Evolutionary conservation across 2,113 vertebrate species (phyloP).

Genomic region (Prionailurus viverrinus): DNA sequence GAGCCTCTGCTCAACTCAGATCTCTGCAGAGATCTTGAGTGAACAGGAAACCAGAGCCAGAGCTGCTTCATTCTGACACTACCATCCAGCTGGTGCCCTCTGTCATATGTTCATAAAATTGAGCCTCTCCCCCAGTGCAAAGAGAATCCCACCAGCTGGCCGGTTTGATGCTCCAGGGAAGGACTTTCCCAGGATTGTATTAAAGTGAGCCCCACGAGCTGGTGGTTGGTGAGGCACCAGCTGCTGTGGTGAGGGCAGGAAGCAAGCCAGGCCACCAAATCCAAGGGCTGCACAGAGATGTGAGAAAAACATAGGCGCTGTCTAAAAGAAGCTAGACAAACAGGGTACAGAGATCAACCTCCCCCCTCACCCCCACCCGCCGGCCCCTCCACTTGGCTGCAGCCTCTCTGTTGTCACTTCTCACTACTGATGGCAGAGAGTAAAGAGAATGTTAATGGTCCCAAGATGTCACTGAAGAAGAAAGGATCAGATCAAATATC

Average conservation of each 20-base stretch:
- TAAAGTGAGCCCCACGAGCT: not conserved
- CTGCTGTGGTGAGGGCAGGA: slow-evolving; percentile 60
- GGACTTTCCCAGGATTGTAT: not conserved
- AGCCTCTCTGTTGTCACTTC: not conserved
- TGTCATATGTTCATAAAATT: accelerated
- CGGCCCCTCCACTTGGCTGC: not conserved
- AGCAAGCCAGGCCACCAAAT: slow-evolving; percentile 1
- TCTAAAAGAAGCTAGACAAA: not conserved
- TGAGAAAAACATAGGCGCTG: not conserved
- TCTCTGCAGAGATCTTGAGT: slow-evolving; percentile 37
- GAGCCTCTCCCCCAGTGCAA: not conserved
- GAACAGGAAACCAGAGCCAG: slow-evolving; percentile 22
- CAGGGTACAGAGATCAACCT: not conserved
- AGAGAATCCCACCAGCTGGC: slow-evolving; percentile 60
- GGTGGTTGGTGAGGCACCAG: not conserved
- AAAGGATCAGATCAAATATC: slow-evolving; percentile 2
- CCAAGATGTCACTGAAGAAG: not conserved
- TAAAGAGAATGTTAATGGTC: not conserved
- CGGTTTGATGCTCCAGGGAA: not conserved
- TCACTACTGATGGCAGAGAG: not conserved
- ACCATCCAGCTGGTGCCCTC: not conserved
- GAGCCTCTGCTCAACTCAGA: not conserved
- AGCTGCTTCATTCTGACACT: not conserved
- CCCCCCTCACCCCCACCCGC: not conserved
- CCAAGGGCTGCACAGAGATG: not conserved